Conservation (phyloP, 2,888 invertebrate species). For the Apodemia hepburni region DNA sequence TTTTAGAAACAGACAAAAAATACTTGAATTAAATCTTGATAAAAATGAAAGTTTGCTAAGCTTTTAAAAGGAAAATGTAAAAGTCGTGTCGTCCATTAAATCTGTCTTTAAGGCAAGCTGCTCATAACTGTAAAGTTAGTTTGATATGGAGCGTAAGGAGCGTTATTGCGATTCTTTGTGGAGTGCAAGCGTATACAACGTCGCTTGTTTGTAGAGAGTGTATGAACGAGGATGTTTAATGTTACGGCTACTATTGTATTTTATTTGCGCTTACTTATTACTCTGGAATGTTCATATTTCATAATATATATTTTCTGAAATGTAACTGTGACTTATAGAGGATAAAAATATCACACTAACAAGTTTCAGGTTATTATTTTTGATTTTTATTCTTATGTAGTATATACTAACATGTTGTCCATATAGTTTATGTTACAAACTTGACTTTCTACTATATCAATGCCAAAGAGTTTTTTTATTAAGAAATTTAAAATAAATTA, state of each 20-base stretch:
- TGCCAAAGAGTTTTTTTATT: too few species aligned
- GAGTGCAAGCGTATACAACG: slow-evolving; percentile 1
- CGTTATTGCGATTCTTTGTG: slow-evolving; percentile 12
- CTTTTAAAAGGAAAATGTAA: neutral
- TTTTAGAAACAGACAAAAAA: neutral
- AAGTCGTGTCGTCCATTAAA: slow-evolving; percentile 9
- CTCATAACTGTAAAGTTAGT: slow-evolving; percentile 11
- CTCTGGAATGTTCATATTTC: neutral
- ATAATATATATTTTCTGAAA: neutral
- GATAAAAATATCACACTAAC: neutral
- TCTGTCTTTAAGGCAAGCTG: neutral
- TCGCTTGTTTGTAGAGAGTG: slow-evolving; percentile 2
- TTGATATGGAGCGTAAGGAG: slow-evolving; percentile 7
- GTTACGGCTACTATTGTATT: neutral
- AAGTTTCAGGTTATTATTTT: too few species aligned
- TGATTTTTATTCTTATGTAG: too few species aligned
- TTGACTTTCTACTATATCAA: too few species aligned
- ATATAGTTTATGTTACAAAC: too few species aligned
- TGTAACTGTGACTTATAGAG: neutral
- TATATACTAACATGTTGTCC: too few species aligned
- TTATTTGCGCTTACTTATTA: slow-evolving; percentile 8
- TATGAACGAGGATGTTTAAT: slow-evolving; percentile 1
- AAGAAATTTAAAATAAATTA: too few species aligned
- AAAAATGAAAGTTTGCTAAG: neutral
- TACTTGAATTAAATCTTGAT: neutral